Conservation (phyloP, 2,888 invertebrate genomes). For the Pycnomerus fuliginosus region DNA sequence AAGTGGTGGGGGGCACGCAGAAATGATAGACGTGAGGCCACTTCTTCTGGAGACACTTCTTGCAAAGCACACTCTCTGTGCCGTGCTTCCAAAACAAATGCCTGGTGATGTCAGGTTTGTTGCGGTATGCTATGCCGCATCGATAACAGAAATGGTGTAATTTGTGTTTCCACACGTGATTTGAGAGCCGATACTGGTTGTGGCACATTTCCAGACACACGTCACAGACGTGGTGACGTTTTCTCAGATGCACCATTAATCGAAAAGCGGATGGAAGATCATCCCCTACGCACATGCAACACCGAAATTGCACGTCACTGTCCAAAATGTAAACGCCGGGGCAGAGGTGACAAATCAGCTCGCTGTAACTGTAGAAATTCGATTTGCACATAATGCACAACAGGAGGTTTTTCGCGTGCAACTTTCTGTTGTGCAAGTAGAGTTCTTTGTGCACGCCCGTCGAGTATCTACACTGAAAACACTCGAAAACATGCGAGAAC, state of each 20-base stretch:
- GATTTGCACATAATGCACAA: constrained; percentile 86
- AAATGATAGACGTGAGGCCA: constrained; percentile 93
- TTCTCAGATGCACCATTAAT: constrained; percentile 83
- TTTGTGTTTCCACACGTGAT: constrained; percentile 90
- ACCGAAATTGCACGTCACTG: constrained; percentile 72
- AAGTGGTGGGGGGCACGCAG: constrained; percentile 76
- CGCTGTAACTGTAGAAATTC: constrained; percentile 85
- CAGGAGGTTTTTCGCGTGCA: constrained; percentile 80
- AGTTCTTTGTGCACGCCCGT: constrained; percentile 79
- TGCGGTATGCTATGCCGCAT: constrained; percentile 84
- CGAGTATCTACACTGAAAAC: constrained; percentile 81
- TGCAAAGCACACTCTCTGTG: constrained; percentile 82
- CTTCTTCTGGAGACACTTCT: constrained; percentile 82
- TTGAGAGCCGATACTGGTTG: constrained; percentile 76
- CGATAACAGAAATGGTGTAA: constrained; percentile 83
- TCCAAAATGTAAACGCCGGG: constrained; percentile 70
- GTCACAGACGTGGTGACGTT: constrained; percentile 83
- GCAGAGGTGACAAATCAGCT: constrained; percentile 82
- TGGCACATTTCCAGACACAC: constrained; percentile 81
- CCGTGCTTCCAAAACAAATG: constrained; percentile 93
- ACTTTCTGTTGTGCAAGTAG: constrained; percentile 81
- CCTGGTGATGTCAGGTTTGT: constrained; percentile 84
- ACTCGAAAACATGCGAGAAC: constrained; percentile 74
- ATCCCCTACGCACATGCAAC: constrained; percentile 77
- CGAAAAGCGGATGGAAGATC: constrained; percentile 84